These are phyloP conservation scores for Cephus nigrinus DNA, from an alignment of 2,888 invertebrate species.

Conservation along the genomic window DNA sequence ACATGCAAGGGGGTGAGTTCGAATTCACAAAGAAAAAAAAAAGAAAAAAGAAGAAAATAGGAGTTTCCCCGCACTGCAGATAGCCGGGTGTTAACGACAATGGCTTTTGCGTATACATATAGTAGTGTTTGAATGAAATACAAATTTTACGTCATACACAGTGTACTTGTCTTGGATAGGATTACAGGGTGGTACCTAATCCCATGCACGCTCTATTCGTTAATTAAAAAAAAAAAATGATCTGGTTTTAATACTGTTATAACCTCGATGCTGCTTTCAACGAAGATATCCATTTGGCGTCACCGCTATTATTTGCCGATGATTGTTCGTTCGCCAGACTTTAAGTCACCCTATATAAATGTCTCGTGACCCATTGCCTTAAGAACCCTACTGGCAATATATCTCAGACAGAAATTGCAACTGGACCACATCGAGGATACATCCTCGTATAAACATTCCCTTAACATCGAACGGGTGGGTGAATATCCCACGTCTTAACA, in stretches of 20 bases:
- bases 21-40: background rate
- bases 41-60: background rate
- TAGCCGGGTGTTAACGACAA: background rate
- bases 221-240: background rate
- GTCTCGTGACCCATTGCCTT: background rate
- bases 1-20: background rate
- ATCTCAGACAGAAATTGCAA: background rate
- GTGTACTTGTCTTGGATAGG: background rate
- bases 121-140: background rate
- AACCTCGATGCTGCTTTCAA: background rate
- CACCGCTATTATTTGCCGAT: background rate
- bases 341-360: background rate
- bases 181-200: background rate
- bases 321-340: background rate
- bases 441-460: background rate
- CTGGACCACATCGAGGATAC: background rate
- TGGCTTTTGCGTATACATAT: background rate
- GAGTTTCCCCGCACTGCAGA: background rate
- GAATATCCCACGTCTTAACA: background rate
- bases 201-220: background rate
- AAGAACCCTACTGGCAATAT: background rate
- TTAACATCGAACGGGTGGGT: background rate
- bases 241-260: background rate
- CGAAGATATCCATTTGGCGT: background rate
- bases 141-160: background rate